Conservation (phyloP, 2,888 invertebrate genomes). For the Ypsolopha scabrella region DNA sequence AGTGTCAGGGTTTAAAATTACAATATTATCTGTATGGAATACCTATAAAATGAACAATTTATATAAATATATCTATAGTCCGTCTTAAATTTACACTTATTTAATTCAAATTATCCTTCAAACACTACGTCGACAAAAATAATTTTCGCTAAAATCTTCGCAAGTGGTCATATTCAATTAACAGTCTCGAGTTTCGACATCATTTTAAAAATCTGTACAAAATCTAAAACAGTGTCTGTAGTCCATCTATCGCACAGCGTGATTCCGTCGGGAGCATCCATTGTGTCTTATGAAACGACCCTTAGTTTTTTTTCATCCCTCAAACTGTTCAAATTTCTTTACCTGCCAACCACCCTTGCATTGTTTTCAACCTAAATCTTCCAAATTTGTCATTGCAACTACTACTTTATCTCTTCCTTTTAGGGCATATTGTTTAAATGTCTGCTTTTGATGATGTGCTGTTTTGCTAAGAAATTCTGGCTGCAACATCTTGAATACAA, state of each 20-base stretch:
- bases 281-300: slow-evolving; percentile 60
- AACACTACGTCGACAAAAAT: neutral
- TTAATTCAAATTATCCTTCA: slow-evolving; percentile 1
- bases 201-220: slow-evolving; percentile 49
- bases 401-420: slow-evolving; percentile 15
- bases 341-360: slow-evolving; percentile 44
- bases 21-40: too few species aligned
- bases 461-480: slow-evolving; percentile 17
- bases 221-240: slow-evolving; percentile 62
- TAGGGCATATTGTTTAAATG: slow-evolving; percentile 18
- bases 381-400: neutral
- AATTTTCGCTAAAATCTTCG: slow-evolving; percentile 29
- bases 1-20: too few species aligned
- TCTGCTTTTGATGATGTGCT: neutral
- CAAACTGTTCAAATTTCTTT: slow-evolving; percentile 65
- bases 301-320: slow-evolving; percentile 64
- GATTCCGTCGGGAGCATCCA: slow-evolving; percentile 55
- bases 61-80: too few species aligned
- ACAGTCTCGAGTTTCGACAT: slow-evolving; percentile 41
- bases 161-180: slow-evolving; percentile 59
- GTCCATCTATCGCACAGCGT: slow-evolving; percentile 61
- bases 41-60: too few species aligned
- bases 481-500: slow-evolving; percentile 64
- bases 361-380: slow-evolving; percentile 14
- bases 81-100: too few species aligned